These are phyloP conservation scores for Tachysurus vachellii DNA, from an alignment of 2,113 vertebrate genomes.

Conservation along the genomic window DNA sequence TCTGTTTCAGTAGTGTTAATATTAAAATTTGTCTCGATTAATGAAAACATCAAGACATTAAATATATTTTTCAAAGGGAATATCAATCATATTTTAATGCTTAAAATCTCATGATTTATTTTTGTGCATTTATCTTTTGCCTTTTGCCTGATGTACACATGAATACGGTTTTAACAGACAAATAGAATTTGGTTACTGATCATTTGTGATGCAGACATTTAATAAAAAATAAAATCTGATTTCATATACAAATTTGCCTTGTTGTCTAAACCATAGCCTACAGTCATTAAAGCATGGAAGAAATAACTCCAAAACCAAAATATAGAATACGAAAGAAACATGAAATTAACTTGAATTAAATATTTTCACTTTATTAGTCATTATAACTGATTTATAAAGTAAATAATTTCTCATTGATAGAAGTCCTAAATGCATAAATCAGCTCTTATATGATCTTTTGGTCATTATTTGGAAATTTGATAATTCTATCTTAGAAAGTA, in stretches of 20 bases:
- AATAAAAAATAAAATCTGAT: background rate
- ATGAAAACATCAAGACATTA: background rate
- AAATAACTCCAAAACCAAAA: background rate
- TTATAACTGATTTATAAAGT: background rate
- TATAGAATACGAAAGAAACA: background rate
- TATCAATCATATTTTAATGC: background rate
- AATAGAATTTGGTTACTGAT: conserved; percentile 5
- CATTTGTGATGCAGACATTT: background rate
- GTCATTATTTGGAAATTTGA: background rate
- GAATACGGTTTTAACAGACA: background rate
- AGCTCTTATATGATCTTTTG: background rate
- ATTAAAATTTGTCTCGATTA: background rate
- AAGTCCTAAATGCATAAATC: background rate
- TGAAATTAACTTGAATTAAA: background rate
- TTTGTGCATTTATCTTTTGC: background rate
- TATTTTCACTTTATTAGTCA: background rate
- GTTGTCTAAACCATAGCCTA: background rate
- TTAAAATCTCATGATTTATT: background rate
- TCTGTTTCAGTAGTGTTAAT: background rate
- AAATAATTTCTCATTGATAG: background rate
- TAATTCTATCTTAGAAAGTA: background rate
- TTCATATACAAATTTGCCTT: background rate
- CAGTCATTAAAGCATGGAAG: background rate
- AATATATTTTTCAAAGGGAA: background rate
- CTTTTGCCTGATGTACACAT: background rate